Evolutionary conservation across 2,888 invertebrate genomes (phyloP).

Genomic region (Myopa tessellatipennis): DNA sequence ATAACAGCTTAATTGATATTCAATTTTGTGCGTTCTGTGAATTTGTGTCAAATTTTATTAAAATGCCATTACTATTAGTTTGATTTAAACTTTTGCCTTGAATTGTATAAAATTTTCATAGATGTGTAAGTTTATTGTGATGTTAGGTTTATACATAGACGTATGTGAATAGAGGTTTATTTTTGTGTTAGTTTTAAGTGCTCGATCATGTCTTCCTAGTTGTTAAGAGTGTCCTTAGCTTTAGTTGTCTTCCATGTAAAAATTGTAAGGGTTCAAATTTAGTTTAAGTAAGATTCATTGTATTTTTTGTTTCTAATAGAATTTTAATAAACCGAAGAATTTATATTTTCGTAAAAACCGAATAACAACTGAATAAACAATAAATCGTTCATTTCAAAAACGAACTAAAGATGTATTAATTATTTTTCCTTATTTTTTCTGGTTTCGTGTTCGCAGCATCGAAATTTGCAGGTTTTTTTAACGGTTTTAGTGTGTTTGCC

Average conservation of each 20-base stretch:
- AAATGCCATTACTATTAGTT: not conserved
- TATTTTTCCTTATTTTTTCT: too few relatives aligned
- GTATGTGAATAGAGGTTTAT: constrained; percentile 7
- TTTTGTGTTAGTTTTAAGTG: constrained; percentile 45
- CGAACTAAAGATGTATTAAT: too few relatives aligned
- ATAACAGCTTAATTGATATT: constrained; percentile 54
- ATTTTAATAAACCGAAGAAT: too few relatives aligned
- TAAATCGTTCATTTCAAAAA: too few relatives aligned
- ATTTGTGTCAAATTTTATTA: constrained; percentile 45
- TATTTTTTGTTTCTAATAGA: too few relatives aligned
- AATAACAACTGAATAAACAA: too few relatives aligned
- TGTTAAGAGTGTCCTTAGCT: constrained; percentile 49
- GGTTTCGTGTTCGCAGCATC: too few relatives aligned
- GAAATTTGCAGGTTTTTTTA: too few relatives aligned
- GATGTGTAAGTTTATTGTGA: constrained; percentile 44
- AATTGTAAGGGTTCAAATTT: constrained; percentile 48
- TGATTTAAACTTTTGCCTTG: constrained; percentile 38
- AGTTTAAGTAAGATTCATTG: constrained; percentile 46
- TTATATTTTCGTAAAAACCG: too few relatives aligned
- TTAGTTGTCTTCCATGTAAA: constrained; percentile 64
- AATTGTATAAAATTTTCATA: constrained; percentile 40
- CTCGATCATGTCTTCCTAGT: constrained; percentile 63
- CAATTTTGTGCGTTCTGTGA: constrained; percentile 46
- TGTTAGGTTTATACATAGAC: constrained; percentile 31
- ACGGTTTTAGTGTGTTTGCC: too few relatives aligned